These are phyloP conservation scores for Chamaetylas fuelleborni DNA, from an alignment of 2,113 vertebrate species.

Conservation along the genomic window DNA sequence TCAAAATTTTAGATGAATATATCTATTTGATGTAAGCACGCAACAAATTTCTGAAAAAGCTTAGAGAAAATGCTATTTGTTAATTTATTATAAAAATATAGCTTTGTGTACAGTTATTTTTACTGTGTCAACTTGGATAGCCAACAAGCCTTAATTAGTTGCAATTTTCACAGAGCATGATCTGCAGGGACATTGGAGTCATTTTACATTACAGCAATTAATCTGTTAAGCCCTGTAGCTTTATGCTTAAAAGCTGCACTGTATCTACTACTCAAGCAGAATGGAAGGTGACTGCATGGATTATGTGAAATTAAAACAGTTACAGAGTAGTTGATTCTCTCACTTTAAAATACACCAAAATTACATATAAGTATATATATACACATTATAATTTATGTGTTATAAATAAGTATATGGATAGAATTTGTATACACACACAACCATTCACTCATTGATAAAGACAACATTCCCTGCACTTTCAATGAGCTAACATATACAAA, in stretches of 20 bases:
- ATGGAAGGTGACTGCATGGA: background rate
- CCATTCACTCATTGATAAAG: background rate
- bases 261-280: background rate
- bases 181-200: background rate
- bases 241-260: background rate
- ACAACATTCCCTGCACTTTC: background rate
- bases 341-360: background rate
- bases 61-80: background rate
- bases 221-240: conserved; percentile 11
- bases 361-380: background rate
- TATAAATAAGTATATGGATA: background rate
- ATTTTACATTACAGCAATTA: conserved; percentile 16
- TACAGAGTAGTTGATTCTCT: background rate
- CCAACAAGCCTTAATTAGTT: background rate
- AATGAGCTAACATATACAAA: background rate
- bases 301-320: background rate
- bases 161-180: background rate
- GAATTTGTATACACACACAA: background rate
- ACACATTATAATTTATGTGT: background rate
- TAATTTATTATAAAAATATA: background rate
- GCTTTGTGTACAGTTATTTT: background rate
- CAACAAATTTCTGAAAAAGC: background rate
- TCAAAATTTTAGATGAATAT: background rate
- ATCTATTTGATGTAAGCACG: background rate
- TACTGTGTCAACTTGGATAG: background rate